phyloP scores from a whole-genome alignment of 2,113 vertebrate species.

The Perccottus glenii region DNA sequence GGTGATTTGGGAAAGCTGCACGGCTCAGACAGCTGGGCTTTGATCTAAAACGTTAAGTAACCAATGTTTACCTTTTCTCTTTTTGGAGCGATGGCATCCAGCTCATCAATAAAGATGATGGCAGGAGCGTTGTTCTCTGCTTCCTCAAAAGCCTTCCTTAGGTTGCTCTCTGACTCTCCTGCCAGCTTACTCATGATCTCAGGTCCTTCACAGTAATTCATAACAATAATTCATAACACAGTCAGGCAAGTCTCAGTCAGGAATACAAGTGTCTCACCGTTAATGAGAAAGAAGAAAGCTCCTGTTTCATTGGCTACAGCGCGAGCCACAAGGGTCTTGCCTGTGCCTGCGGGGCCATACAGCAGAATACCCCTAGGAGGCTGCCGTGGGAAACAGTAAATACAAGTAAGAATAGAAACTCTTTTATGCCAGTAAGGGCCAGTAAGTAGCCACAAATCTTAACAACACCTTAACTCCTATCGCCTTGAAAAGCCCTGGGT shows the following conservation, averaged over 20 bases:
- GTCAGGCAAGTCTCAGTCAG: background rate
- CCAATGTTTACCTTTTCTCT: conserved; percentile 88
- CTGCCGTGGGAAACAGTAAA: conserved; percentile 36
- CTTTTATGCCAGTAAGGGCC: background rate
- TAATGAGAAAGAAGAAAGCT: conserved; percentile 83
- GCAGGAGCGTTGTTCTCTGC: conserved; percentile 96
- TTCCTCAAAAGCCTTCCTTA: conserved; percentile 96
- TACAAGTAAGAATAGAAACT: background rate
- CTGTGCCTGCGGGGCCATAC: conserved; percentile 79
- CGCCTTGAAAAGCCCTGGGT: conserved; percentile 93
- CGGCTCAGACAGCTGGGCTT: background rate
- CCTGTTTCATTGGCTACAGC: conserved; percentile 83
- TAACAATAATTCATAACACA: background rate
- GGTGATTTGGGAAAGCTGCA: background rate
- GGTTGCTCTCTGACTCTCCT: conserved; percentile 93
- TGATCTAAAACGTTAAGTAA: background rate
- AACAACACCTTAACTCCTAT: conserved; percentile 91
- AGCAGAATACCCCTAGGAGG: conserved; percentile 80
- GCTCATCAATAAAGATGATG: conserved; percentile 96
- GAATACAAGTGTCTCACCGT: conserved; percentile 65
- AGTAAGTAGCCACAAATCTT: background rate
- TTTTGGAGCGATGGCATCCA: conserved; percentile 96
- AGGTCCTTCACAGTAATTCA: conserved; percentile 80
- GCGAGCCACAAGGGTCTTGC: conserved; percentile 82
- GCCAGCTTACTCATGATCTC: conserved; percentile 98